Conservation (phyloP, 2,888 invertebrate genomes). For the Lasioglossum zephyrum region DNA sequence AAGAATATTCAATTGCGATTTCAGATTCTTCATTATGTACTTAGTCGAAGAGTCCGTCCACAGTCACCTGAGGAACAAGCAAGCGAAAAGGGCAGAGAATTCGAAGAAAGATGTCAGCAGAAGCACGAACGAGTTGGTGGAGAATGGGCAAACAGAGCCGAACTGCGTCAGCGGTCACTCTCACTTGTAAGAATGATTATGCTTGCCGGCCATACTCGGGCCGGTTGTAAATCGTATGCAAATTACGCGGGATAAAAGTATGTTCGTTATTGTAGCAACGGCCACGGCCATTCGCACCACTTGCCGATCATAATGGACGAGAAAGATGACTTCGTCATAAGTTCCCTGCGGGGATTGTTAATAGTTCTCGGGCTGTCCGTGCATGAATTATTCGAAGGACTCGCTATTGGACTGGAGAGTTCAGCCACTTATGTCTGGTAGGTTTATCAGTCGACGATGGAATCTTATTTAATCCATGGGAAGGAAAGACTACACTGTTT, state of each 20-base stretch:
- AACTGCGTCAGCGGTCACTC: slow-evolving; percentile 65
- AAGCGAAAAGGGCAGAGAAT: slow-evolving; percentile 47
- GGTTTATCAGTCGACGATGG: slow-evolving; percentile 23
- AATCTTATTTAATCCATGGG: background rate
- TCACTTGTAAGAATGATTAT: slow-evolving; percentile 69
- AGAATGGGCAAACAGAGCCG: slow-evolving; percentile 70
- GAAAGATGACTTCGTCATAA: slow-evolving; percentile 77
- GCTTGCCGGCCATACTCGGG: background rate
- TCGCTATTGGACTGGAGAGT: slow-evolving; percentile 85
- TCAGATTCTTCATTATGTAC: slow-evolving; percentile 82
- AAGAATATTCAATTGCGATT: background rate
- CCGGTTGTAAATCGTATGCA: slow-evolving; percentile 16
- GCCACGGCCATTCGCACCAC: slow-evolving; percentile 73
- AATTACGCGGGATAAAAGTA: slow-evolving; percentile 23
- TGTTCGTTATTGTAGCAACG: slow-evolving; percentile 44
- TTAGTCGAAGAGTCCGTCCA: slow-evolving; percentile 93
- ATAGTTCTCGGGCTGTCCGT: slow-evolving; percentile 93
- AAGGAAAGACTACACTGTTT: background rate
- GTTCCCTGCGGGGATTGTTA: slow-evolving; percentile 89
- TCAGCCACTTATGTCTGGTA: slow-evolving; percentile 84
- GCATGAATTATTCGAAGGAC: slow-evolving; percentile 93
- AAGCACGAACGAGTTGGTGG: slow-evolving; percentile 80
- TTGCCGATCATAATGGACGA: slow-evolving; percentile 75
- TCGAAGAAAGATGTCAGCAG: slow-evolving; percentile 72
- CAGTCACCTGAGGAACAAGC: slow-evolving; percentile 85